These are phyloP conservation scores for Porites lobata DNA, from an alignment of 92 coral and sea anemone species.

Conservation along the genomic window DNA sequence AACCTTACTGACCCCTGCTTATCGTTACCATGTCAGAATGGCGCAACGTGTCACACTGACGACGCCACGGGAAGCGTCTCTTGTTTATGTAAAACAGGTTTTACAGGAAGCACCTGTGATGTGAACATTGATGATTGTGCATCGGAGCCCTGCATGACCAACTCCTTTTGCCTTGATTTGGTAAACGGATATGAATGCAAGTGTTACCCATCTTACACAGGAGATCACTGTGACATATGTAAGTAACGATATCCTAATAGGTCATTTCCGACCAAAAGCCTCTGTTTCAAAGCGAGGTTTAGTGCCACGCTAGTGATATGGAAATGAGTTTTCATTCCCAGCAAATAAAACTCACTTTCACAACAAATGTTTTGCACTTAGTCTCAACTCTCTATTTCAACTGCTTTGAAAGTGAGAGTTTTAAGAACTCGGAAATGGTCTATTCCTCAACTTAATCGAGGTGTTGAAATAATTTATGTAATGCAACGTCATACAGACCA, in stretches of 20 bases:
- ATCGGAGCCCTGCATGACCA: conserved; percentile 66
- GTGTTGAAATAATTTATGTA: too few relatives aligned
- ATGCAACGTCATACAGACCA: too few relatives aligned
- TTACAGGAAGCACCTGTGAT: conserved; percentile 65
- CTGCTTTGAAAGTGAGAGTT: too few relatives aligned
- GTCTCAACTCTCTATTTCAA: too few relatives aligned
- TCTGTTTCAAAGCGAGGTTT: too few relatives aligned
- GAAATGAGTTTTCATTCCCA: too few relatives aligned
- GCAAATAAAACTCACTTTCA: too few relatives aligned
- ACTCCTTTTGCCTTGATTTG: conserved; percentile 66
- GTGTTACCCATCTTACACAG: conserved; percentile 69
- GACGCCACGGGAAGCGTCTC: conserved; percentile 26
- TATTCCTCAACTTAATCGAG: too few relatives aligned
- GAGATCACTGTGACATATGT: conserved; percentile 76
- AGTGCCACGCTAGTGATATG: too few relatives aligned
- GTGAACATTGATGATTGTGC: conserved; percentile 77
- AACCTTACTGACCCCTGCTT: conserved; percentile 44
- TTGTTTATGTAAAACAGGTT: conserved; percentile 68
- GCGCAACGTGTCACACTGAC: conserved; percentile 45
- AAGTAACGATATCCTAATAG: not conserved
- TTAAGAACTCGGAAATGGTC: too few relatives aligned
- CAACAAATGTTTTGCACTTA: too few relatives aligned
- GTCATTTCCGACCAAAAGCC: too few relatives aligned
- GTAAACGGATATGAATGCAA: conserved; percentile 64
- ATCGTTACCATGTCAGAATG: conserved; percentile 62